Percentiles rank a stretch among this genome's conserved stretches.
Conservation (phyloP, 2,888 invertebrate species). For the Netelia melanura region DNA sequence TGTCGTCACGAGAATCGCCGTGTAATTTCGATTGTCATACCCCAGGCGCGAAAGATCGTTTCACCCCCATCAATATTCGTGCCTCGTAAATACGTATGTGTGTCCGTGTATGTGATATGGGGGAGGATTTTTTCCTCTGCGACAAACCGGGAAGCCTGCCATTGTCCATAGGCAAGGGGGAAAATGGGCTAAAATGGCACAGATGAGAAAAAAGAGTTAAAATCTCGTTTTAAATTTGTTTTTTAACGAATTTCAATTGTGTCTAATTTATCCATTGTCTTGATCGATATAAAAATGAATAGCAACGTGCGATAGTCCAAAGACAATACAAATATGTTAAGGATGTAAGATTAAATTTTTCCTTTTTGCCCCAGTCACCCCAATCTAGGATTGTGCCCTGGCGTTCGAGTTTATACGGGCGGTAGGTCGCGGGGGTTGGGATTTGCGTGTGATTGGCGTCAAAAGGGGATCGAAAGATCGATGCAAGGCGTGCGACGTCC, state of each 20-base stretch:
- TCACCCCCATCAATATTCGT: conserved; percentile 60
- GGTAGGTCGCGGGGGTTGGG: conserved; percentile 34
- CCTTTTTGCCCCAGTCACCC: neutral
- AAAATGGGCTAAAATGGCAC: neutral
- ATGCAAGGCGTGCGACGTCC: conserved; percentile 62
- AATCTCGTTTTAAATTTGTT: too few species aligned
- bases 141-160: conserved; percentile 22
- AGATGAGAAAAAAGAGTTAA: neutral
- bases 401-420: neutral
- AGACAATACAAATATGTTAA: neutral
- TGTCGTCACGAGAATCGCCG: conserved; percentile 73
- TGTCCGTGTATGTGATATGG: conserved; percentile 1
- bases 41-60: conserved; percentile 64
- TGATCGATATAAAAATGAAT: neutral
- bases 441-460: conserved; percentile 61
- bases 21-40: conserved; percentile 74
- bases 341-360: neutral
- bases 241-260: neutral
- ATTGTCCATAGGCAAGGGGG: neutral
- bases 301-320: neutral
- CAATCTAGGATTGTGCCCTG: neutral
- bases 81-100: neutral
- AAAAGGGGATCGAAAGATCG: conserved; percentile 55
- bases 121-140: conserved; percentile 29
- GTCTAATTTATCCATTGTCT: neutral